Evolutionary conservation across 2,888 invertebrate genomes (phyloP).

Genomic region (Prosopocoilus inquinatus): DNA sequence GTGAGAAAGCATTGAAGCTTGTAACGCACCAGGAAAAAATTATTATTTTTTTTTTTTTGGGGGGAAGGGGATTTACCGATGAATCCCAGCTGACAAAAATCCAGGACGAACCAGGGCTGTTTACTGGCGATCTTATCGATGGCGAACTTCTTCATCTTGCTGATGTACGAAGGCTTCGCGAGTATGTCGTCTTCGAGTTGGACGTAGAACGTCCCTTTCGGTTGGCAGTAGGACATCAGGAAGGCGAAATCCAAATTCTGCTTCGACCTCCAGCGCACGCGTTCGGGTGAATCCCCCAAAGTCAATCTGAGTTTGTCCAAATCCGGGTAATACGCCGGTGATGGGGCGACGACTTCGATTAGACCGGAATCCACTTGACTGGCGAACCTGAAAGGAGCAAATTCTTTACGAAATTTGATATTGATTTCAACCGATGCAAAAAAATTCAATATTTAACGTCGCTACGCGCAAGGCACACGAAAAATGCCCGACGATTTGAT

Average conservation of each 20-base stretch:
- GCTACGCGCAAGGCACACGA: not conserved
- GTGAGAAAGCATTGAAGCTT: not conserved
- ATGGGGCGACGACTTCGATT: slow-evolving; percentile 86
- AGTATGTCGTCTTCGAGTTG: slow-evolving; percentile 94
- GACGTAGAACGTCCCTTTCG: slow-evolving; percentile 85
- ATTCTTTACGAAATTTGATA: not conserved
- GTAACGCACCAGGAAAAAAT: not conserved
- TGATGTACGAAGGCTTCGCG: slow-evolving; percentile 79
- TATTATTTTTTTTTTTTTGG: too few relatives aligned
- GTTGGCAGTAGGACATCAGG: slow-evolving; percentile 90
- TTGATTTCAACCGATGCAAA: slow-evolving; percentile 19
- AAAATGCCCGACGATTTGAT: too few relatives aligned
- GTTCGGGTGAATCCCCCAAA: slow-evolving; percentile 80
- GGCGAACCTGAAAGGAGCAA: slow-evolving; percentile 63
- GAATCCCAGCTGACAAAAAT: slow-evolving; percentile 92
- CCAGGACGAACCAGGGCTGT: slow-evolving; percentile 85
- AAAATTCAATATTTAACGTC: slow-evolving; percentile 12
- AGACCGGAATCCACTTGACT: slow-evolving; percentile 73
- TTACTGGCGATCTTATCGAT: slow-evolving; percentile 71
- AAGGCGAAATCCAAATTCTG: slow-evolving; percentile 93
- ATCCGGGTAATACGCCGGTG: slow-evolving; percentile 84
- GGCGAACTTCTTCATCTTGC: slow-evolving; percentile 82
- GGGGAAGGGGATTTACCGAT: slow-evolving; percentile 79
- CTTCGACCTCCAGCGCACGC: slow-evolving; percentile 90
- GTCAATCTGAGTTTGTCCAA: slow-evolving; percentile 73